These are phyloP conservation scores for Strongylocentrotus purpuratus DNA, from an alignment of 35 echinoderm and acorn worm species.

Conservation along the genomic window DNA sequence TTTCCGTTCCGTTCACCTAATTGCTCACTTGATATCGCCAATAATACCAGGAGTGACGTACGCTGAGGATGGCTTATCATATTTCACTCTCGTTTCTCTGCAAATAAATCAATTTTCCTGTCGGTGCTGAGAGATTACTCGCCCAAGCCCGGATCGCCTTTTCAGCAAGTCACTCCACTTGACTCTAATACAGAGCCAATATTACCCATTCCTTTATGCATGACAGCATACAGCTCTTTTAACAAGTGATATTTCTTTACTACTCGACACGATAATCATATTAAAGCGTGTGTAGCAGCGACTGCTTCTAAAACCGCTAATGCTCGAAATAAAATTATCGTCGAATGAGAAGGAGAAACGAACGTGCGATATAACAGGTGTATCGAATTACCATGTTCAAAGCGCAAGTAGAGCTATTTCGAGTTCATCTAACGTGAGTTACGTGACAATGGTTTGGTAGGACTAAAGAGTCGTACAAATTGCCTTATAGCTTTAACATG, in stretches of 20 bases:
- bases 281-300: neutral
- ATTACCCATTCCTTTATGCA: neutral
- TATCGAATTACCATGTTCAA: neutral
- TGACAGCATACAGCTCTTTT: neutral
- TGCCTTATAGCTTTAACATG: neutral
- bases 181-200: neutral
- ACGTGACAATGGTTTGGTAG: neutral
- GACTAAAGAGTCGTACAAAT: neutral
- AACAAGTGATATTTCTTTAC: neutral
- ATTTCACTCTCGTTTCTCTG: slow-evolving; percentile 30
- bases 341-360: neutral
- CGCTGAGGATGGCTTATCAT: slow-evolving; percentile 19
- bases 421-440: neutral
- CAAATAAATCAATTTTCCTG: slow-evolving; percentile 33
- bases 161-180: slow-evolving; percentile 1
- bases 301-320: neutral
- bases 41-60: slow-evolving; percentile 35
- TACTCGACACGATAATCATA: neutral
- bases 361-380: neutral
- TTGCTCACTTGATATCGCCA: slow-evolving; percentile 41
- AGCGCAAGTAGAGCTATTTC: neutral
- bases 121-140: slow-evolving; percentile 26
- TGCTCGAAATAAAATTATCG: neutral
- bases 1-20: slow-evolving; percentile 40
- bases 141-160: neutral